These are phyloP conservation scores for Chironomus striatipennis DNA, from an alignment of 1,140 invertebrate species.

Conservation along the genomic window DNA sequence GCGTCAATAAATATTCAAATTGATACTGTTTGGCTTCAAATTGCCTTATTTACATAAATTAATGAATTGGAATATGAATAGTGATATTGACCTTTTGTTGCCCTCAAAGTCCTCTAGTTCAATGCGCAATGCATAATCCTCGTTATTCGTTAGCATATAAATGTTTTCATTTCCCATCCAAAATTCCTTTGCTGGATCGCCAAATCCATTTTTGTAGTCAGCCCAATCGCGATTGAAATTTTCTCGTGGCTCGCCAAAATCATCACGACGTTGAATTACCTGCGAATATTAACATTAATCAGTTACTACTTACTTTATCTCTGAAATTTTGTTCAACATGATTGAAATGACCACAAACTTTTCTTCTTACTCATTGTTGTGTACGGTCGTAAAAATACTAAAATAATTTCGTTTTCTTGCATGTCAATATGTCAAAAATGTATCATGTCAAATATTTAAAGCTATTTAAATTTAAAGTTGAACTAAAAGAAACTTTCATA, in stretches of 20 bases:
- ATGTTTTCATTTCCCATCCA: conserved; percentile 94
- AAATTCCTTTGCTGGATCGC: conserved; percentile 80
- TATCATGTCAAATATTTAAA: not conserved
- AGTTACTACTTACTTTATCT: not conserved
- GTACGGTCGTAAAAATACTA: too few relatives aligned
- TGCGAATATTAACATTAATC: conserved; percentile 34
- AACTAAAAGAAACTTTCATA: not conserved
- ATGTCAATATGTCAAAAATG: not conserved
- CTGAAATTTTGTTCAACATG: not conserved
- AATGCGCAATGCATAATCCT: conserved; percentile 78
- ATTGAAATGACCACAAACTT: not conserved
- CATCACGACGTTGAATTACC: conserved; percentile 83
- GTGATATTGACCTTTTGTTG: conserved; percentile 65
- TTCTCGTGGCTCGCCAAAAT: conserved; percentile 75
- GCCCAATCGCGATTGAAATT: conserved; percentile 91
- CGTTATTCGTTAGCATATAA: conserved; percentile 90
- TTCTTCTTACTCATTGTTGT: too few relatives aligned
- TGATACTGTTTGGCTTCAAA: not conserved
- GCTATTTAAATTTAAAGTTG: not conserved
- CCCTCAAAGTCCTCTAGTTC: conserved; percentile 91
- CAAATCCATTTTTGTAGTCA: conserved; percentile 94
- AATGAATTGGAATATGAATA: not conserved
- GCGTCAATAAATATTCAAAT: too few relatives aligned
- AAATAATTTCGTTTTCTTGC: too few relatives aligned
- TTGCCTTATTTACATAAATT: not conserved